phyloP scores from a whole-genome alignment of 2,113 vertebrate species.

The Menidia beryllina region DNA sequence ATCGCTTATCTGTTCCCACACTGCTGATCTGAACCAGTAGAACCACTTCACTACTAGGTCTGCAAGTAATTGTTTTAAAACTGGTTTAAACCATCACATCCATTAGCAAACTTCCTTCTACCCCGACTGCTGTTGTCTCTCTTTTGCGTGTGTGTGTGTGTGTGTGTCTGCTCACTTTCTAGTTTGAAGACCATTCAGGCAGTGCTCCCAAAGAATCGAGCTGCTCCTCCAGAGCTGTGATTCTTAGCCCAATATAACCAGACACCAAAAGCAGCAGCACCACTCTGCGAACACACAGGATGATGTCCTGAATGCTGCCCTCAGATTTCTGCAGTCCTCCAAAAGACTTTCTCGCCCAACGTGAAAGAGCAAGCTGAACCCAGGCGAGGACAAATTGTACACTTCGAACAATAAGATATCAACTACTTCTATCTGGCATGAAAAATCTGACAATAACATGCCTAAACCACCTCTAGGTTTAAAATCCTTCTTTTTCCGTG shows the following conservation, averaged over 20 bases:
- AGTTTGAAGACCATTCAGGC: constrained; percentile 51
- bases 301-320: neutral
- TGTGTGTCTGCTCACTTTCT: constrained; percentile 69
- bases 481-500: too few species aligned
- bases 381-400: constrained; percentile 8
- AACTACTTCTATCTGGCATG: constrained; percentile 11
- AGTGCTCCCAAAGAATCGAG: constrained; percentile 69
- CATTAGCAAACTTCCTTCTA: neutral
- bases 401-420: constrained; percentile 9
- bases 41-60: constrained; percentile 8
- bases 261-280: constrained; percentile 83
- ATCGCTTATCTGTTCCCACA: constrained; percentile 32
- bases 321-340: neutral
- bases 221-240: constrained; percentile 85
- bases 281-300: constrained; percentile 67
- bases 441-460: neutral
- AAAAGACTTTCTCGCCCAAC: neutral
- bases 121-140: neutral
- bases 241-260: constrained; percentile 84
- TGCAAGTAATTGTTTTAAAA: constrained; percentile 33
- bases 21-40: constrained; percentile 31
- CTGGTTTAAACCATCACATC: constrained; percentile 32
- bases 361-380: neutral
- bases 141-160: neutral
- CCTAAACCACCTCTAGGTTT: neutral